Base-by-base conservation (phyloP, 2,113 vertebrate species). In the Terrapene triunguis region DNA sequence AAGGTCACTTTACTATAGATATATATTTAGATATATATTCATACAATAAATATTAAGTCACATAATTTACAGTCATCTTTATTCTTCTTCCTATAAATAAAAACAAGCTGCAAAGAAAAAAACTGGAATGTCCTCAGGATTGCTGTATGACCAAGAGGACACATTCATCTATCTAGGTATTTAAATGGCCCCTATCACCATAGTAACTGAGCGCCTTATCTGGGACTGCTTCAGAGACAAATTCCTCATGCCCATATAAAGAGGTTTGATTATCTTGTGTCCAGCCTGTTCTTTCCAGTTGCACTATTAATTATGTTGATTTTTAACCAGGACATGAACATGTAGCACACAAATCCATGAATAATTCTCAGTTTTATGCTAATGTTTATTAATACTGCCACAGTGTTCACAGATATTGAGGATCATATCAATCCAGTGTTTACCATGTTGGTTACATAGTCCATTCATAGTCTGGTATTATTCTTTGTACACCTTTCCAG, bases 211-310 rank as follows among this genome's bases (percentile, higher is more conserved):
- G 80, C 29, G 42, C 13, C 87, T 97, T 81, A 87, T 80, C 85
- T 92, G 92, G 89, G 86, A 97, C 47, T 74, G 82, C 62, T 92
- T 80, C 78, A 79, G 80, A 59, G 69, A 90, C 88, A 74, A 96
- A 92, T 94, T 82, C 42, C 76, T 19, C 4, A n/a, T 42, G 25
- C 57, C 92, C 16, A 5, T 38, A 83, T 92, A 96, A 91, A 89
- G 8, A 97, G 35, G 10, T 82, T 94, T 95, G 87, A 96, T 59
- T 82, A 95, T 57, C 17, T 90, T 95, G 19, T 47, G 59, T 48
- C 79, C 35, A 83, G 50, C 72, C 42, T 35, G 35, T 50, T 55
- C 87, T 86, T 93, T 10, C 51, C 82, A 94, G 80, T 3, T 29
- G 62, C 53, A 74, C 89, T 47, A 50, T 87, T 95, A 80, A 91